A percentile compares a stretch with the other conserved stretches of the same genome.
Conservation (phyloP, 1,140 invertebrate species). For the Drosophila ercepeae region DNA sequence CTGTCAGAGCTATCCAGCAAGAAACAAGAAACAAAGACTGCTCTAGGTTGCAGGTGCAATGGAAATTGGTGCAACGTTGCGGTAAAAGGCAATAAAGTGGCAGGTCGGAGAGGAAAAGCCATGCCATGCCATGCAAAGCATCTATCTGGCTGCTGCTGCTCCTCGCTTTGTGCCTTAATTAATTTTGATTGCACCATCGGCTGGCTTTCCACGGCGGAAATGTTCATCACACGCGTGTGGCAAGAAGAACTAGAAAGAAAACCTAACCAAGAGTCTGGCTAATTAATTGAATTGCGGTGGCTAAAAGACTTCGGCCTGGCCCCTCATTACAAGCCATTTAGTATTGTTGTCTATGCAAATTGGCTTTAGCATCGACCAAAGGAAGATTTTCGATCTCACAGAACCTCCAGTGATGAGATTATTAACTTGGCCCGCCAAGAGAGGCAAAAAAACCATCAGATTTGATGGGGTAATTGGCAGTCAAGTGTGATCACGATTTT, state of each 20-base stretch:
- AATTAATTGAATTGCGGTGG: conserved; percentile 79
- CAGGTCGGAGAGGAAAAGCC: conserved; percentile 41
- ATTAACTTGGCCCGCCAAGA: conserved; percentile 46
- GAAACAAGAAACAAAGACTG: conserved; percentile 26
- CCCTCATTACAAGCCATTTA: conserved; percentile 49
- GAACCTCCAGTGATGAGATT: conserved; percentile 53
- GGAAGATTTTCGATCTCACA: conserved; percentile 27
- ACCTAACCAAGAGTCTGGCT: conserved; percentile 12
- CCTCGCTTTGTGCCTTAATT: conserved; percentile 73
- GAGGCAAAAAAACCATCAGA: conserved; percentile 3
- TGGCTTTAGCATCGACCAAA: conserved; percentile 27
- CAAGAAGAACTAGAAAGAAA: too few relatives aligned
- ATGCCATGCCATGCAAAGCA: conserved; percentile 41
- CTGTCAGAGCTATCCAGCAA: conserved; percentile 10
- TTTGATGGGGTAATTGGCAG: conserved; percentile 45
- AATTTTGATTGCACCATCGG: conserved; percentile 72
- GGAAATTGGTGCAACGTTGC: conserved; percentile 64
- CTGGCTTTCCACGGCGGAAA: conserved; percentile 59
- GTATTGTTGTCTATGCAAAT: conserved; percentile 56
- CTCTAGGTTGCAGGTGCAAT: conserved; percentile 33
- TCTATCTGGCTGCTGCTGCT: conserved; percentile 40
- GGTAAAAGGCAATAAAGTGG: conserved; percentile 72
- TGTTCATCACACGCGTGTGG: conserved; percentile 72
- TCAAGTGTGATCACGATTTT: conserved; percentile 51
- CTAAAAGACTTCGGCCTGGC: too few relatives aligned